These are phyloP conservation scores for Alces alces DNA, from an alignment of 2,113 vertebrate species.

Conservation along the genomic window DNA sequence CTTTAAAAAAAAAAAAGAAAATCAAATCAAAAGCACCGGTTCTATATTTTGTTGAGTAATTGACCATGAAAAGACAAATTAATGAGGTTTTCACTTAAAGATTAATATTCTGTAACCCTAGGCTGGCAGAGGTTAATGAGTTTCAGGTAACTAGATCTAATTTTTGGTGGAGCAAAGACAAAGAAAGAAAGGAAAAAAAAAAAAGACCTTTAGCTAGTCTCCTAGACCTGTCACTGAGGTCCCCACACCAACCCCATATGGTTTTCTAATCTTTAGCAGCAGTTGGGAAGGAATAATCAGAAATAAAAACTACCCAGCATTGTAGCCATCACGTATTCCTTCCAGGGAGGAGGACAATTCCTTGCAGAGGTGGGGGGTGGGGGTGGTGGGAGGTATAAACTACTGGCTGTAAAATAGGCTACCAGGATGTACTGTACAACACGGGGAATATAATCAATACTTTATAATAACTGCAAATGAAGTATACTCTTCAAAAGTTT, in stretches of 20 bases:
- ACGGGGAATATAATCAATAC: background rate
- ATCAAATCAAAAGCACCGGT: background rate
- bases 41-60: background rate
- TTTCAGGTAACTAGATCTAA: slow-evolving; percentile 2
- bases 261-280: background rate
- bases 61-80: background rate
- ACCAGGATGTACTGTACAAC: background rate
- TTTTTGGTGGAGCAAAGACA: background rate
- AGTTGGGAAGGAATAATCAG: background rate
- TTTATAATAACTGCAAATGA: background rate
- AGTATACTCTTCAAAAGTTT: background rate
- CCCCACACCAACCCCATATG: background rate
- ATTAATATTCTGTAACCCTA: background rate
- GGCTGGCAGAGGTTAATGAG: background rate
- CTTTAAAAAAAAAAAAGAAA: background rate
- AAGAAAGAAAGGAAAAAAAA: background rate
- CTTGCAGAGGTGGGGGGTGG: background rate
- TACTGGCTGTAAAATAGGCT: background rate
- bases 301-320: background rate
- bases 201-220: background rate
- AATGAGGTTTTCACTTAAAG: background rate
- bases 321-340: background rate
- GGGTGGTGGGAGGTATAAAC: background rate
- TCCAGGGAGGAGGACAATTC: background rate
- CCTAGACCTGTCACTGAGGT: background rate